These are phyloP conservation scores for Anseranas semipalmata DNA, from an alignment of 2,113 vertebrate species.

Conservation along the genomic window DNA sequence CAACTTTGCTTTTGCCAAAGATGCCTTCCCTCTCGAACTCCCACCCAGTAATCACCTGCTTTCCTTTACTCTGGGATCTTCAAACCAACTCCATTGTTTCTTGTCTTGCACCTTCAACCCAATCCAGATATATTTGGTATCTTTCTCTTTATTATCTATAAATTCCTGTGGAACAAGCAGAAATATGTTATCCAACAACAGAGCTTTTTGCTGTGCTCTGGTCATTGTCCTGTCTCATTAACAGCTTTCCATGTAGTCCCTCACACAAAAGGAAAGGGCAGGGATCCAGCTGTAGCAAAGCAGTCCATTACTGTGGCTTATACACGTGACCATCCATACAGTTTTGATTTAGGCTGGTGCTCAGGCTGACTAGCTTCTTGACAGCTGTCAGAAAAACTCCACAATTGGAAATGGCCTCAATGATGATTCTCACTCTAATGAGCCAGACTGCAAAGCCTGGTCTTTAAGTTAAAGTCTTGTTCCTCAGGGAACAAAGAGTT, in stretches of 20 bases:
- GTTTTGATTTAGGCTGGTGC: fast-evolving
- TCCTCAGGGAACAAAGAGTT: background rate
- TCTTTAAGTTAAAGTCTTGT: background rate
- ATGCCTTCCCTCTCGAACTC: background rate
- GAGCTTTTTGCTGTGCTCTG: background rate
- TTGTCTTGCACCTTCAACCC: background rate
- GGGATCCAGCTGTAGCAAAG: background rate
- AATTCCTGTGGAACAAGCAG: slow-evolving; percentile 37
- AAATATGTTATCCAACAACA: background rate
- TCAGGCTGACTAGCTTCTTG: background rate
- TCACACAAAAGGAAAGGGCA: background rate
- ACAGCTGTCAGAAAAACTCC: background rate
- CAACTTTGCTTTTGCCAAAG: background rate
- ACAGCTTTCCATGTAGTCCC: background rate
- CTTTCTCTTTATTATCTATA: slow-evolving; percentile 49
- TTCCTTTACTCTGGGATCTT: background rate
- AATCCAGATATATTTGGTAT: slow-evolving; percentile 55
- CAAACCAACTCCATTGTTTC: background rate
- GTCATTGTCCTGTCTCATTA: background rate
- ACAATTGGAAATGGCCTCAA: background rate
- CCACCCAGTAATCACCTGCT: background rate
- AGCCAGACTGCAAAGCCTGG: background rate
- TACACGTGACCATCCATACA: background rate
- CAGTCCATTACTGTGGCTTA: background rate
- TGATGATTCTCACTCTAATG: background rate